Percentiles rank a stretch among this genome's conserved stretches.
phyloP scores from a whole-genome alignment of 1,140 invertebrate species.

The Zaprionus ghesquierei region DNA sequence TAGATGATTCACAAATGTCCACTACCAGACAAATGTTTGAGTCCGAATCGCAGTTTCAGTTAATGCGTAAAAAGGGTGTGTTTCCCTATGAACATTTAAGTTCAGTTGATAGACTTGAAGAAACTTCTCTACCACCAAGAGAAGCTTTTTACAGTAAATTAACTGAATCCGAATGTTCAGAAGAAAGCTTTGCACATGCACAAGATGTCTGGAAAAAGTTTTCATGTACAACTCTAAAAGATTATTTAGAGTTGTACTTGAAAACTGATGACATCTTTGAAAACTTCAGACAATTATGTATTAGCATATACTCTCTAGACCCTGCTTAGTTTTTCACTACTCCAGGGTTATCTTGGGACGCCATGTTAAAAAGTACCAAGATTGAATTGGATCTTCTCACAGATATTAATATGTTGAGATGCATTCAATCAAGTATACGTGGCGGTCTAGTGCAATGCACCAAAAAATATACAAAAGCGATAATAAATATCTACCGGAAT shows the following conservation, averaged over 20 bases:
- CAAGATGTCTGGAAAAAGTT: no score
- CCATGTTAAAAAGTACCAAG: constrained; percentile 78
- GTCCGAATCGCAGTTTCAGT: no score
- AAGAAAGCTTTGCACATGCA: no score
- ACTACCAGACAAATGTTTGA: no score
- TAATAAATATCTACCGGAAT: constrained; percentile 83
- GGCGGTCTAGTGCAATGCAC: constrained; percentile 80
- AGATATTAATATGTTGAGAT: constrained; percentile 82
- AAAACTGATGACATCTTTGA: constrained; percentile 34
- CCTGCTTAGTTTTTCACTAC: neutral
- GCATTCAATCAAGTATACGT: constrained; percentile 80
- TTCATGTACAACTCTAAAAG: constrained; percentile 24
- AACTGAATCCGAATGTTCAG: no score
- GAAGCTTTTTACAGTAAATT: constrained; percentile 2
- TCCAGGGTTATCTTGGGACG: constrained; percentile 60
- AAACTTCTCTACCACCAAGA: constrained; percentile 58
- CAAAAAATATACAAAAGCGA: constrained; percentile 82
- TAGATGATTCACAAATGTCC: no score
- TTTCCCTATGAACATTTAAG: no score
- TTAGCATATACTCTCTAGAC: neutral
- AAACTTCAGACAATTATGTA: constrained; percentile 13
- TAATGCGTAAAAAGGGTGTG: no score
- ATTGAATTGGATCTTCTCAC: constrained; percentile 83
- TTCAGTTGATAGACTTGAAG: no score
- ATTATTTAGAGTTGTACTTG: no score